These are phyloP conservation scores for Phalacrocorax carbo DNA, from an alignment of 2,113 vertebrate species.

Conservation along the genomic window DNA sequence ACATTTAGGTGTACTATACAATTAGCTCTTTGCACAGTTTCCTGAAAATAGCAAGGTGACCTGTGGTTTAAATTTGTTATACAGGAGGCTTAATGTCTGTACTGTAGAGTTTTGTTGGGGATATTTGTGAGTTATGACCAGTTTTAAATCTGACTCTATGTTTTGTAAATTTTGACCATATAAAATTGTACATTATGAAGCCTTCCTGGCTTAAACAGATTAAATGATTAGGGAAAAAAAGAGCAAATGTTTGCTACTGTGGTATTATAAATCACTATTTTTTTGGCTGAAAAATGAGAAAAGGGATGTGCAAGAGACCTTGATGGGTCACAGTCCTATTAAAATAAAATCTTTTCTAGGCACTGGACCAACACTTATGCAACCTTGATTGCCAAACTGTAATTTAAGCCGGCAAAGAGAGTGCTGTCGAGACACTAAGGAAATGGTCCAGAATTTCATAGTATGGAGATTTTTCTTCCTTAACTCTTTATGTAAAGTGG, in stretches of 20 bases:
- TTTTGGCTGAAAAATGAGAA: not conserved
- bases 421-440: not conserved
- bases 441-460: not conserved
- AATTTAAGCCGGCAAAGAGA: not conserved
- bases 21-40: slow-evolving; percentile 66
- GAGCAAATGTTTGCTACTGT: not conserved
- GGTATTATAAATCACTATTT: not conserved
- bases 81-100: slow-evolving; percentile 5
- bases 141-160: slow-evolving; percentile 36
- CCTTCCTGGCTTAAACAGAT: slow-evolving; percentile 64
- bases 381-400: not conserved
- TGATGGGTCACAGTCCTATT: not conserved
- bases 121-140: slow-evolving; percentile 56
- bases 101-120: slow-evolving; percentile 18
- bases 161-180: slow-evolving; percentile 54
- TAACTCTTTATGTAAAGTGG: not conserved
- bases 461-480: not conserved
- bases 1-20: slow-evolving; percentile 19
- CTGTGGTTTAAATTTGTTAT: not conserved
- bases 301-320: not conserved
- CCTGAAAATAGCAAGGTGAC: slow-evolving; percentile 37
- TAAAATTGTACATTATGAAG: slow-evolving; percentile 49
- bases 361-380: not conserved
- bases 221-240: slow-evolving; percentile 48
- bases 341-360: slow-evolving; percentile 5